A percentile compares a stretch with the other conserved stretches of the same genome.
Evolutionary conservation across 2,888 invertebrate species (phyloP).

Genomic region (Chalcosyrphus nemorum): DNA sequence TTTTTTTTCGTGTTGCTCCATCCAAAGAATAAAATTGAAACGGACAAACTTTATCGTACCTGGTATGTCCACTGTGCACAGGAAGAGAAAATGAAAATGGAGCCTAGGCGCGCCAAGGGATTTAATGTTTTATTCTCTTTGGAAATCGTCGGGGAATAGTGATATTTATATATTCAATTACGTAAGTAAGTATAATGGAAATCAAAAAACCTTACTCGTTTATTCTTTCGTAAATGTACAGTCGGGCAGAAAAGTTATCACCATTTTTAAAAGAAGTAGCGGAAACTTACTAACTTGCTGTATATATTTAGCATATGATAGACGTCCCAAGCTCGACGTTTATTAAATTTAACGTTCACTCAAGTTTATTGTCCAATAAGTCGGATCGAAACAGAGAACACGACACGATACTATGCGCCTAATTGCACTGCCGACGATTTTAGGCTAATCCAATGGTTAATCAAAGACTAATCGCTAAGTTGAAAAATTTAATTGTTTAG

Average conservation of each 20-base stretch:
- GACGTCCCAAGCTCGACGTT: no score
- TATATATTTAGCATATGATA: no score
- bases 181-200: conserved; percentile 28
- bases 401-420: no score
- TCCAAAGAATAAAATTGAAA: conserved; percentile 8
- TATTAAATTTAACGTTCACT: no score
- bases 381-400: no score
- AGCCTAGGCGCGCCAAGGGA: conserved; percentile 7
- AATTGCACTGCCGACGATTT: no score
- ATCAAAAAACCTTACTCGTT: conserved; percentile 9
- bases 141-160: conserved; percentile 2
- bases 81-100: conserved; percentile 22
- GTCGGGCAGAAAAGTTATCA: not conserved
- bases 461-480: no score
- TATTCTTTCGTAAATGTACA: not conserved
- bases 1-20: no score
- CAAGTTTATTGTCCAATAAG: no score
- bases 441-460: no score
- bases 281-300: no score
- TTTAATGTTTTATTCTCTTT: conserved; percentile 37
- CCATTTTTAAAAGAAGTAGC: not conserved
- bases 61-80: conserved; percentile 26
- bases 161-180: conserved; percentile 36
- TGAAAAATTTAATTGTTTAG: no score
- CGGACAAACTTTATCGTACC: conserved; percentile 33